Conservation (phyloP, 1,140 invertebrate genomes). For the Cydia pomonella region DNA sequence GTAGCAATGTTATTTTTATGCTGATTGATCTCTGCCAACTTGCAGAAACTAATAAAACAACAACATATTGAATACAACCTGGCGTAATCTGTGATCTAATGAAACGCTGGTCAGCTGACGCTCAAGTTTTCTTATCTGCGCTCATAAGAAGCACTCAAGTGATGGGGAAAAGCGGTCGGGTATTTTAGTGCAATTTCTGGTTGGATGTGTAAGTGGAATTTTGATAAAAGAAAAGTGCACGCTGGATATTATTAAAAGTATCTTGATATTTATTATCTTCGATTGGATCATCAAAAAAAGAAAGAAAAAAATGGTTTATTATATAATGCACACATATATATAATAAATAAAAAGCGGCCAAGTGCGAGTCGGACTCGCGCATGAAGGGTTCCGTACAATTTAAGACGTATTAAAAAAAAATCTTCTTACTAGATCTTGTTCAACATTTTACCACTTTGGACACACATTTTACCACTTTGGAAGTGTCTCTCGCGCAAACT, state of each 20-base stretch:
- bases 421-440: no score
- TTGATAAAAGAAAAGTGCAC: background rate
- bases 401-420: no score
- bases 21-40: conserved; percentile 29
- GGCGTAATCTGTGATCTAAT: conserved; percentile 50
- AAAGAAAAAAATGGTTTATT: no score
- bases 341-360: no score
- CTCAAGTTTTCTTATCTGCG: conserved; percentile 63
- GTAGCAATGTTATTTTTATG: background rate
- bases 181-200: background rate
- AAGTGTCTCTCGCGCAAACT: no score
- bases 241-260: background rate
- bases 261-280: no score
- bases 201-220: background rate
- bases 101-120: conserved; percentile 59
- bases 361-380: no score
- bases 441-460: no score
- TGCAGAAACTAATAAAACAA: conserved; percentile 31
- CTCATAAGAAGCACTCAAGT: conserved; percentile 54
- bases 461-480: no score
- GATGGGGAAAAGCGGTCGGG: conserved; percentile 23
- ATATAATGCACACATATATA: no score
- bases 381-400: no score
- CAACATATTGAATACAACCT: conserved; percentile 32
- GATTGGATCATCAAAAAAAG: no score